Conservation (phyloP, 2,888 invertebrate species). For the Sphaerophoria rueppellii region DNA sequence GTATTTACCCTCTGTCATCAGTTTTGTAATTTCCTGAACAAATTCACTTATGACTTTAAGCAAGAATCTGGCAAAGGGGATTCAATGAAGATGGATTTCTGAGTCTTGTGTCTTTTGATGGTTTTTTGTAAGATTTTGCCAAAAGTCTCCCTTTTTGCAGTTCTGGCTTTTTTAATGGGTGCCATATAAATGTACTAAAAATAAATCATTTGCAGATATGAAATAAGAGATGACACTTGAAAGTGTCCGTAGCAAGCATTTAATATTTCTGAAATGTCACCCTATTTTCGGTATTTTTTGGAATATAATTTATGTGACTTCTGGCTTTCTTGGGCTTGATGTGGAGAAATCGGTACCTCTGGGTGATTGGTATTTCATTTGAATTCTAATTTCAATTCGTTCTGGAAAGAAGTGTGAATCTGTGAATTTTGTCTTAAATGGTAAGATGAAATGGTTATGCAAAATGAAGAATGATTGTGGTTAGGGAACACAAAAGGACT, state of each 20-base stretch:
- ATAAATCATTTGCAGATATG: slow-evolving; percentile 59
- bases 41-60: slow-evolving; percentile 18
- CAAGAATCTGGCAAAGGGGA: not conserved
- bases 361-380: too few species aligned
- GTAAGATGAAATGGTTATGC: too few species aligned
- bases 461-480: too few species aligned
- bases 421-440: too few species aligned
- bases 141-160: slow-evolving; percentile 2
- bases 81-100: not conserved
- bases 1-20: slow-evolving; percentile 56
- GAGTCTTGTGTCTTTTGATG: slow-evolving; percentile 27
- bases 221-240: slow-evolving; percentile 15
- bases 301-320: too few species aligned
- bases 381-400: too few species aligned
- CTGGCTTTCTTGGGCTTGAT: too few species aligned
- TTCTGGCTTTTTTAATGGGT: slow-evolving; percentile 14
- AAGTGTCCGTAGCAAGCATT: slow-evolving; percentile 14
- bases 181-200: slow-evolving; percentile 1
- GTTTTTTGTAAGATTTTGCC: slow-evolving; percentile 6
- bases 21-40: slow-evolving; percentile 62
- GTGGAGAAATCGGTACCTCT: too few species aligned
- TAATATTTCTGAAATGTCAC: slow-evolving; percentile 27
- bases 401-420: too few species aligned
- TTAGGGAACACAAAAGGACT: too few species aligned
- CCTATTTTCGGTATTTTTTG: not conserved